A percentile compares a stretch with the other conserved stretches of the same genome.
Conservation (phyloP, 1,140 invertebrate genomes). For the Anadara kagoshimensis region DNA sequence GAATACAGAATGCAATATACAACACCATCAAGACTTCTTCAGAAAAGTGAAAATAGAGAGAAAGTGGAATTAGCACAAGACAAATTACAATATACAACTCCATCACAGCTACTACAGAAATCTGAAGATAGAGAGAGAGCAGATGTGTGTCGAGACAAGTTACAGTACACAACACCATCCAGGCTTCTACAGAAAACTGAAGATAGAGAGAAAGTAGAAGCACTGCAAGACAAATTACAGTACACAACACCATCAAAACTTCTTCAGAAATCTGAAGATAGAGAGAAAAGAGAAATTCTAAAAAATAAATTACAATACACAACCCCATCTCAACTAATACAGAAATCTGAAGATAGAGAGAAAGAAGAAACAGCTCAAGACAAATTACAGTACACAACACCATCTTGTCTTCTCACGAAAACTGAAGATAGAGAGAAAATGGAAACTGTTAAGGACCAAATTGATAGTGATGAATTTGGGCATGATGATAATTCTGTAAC, state of each 20-base stretch:
- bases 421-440: neutral
- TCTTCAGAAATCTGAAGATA: neutral
- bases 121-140: neutral
- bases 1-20: neutral
- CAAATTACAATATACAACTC: neutral
- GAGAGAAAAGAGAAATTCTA: neutral
- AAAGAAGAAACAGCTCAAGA: neutral
- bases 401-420: neutral
- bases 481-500: too few relatives aligned
- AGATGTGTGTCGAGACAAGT: neutral
- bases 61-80: neutral
- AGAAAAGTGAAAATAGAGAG: neutral
- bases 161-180: neutral
- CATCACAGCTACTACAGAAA: neutral
- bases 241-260: conserved; percentile 9
- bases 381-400: neutral
- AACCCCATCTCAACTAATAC: neutral
- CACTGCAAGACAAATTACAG: neutral
- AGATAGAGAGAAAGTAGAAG: neutral
- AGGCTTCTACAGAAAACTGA: neutral
- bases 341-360: neutral
- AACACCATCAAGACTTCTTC: neutral
- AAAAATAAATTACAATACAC: neutral
- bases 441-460: neutral
- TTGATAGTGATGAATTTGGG: too few relatives aligned